Conservation (phyloP, 1,140 invertebrate species). For the Drosophila fuyamai region DNA sequence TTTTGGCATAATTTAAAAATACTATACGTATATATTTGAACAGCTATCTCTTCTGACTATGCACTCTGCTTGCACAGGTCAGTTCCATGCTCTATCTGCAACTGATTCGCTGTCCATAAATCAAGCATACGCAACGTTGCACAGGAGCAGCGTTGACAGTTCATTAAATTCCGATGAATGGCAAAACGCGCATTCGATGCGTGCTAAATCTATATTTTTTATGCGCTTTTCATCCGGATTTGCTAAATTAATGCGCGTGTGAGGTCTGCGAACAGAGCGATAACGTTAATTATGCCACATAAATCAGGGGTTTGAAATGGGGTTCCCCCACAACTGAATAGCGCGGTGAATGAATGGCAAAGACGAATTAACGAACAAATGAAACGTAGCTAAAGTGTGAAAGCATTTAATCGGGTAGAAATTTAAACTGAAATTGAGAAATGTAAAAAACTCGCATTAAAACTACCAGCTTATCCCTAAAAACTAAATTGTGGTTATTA, state of each 20-base stretch:
- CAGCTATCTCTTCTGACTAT: neutral
- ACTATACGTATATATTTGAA: neutral
- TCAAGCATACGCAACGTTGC: constrained; percentile 73
- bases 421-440: neutral
- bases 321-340: neutral
- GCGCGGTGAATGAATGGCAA: neutral
- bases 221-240: constrained; percentile 37
- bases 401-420: constrained; percentile 13
- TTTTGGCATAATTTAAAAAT: neutral
- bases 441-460: neutral
- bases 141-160: constrained; percentile 58
- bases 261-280: constrained; percentile 46
- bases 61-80: neutral
- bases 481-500: neutral
- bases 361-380: constrained; percentile 1
- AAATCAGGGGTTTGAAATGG: constrained; percentile 51
- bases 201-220: constrained; percentile 49
- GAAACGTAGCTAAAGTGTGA: constrained; percentile 11
- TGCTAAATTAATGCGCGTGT: constrained; percentile 64
- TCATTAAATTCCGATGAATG: constrained; percentile 73
- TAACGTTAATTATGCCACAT: constrained; percentile 69
- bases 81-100: constrained; percentile 16
- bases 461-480: neutral
- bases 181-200: constrained; percentile 30
- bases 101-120: constrained; percentile 55